Evolutionary conservation across 2,888 invertebrate genomes (phyloP), one percentile per base, ranked within the genome.

Genomic region (Yponomeuta plumbellus): DNA sequence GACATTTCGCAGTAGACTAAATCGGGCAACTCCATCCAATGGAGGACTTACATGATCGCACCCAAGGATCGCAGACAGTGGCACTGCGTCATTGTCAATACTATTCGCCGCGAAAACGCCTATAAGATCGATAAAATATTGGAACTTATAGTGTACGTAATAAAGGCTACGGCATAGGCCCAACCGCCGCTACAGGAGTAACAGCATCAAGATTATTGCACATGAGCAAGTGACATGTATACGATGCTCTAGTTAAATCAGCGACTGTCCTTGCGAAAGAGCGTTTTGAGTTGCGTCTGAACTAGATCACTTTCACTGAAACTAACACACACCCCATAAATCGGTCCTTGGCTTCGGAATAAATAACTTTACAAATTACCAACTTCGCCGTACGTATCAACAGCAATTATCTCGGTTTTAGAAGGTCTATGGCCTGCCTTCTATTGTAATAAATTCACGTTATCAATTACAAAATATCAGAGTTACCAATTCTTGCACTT

Each of bases 161-260:
- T 34, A 34, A 34, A 6, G 8, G 34, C 34, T 34, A 26, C 26
- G 26, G 26, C 26, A 5, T 26, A 34, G 34, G 8, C 34, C 34
- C 34, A 34, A 34, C 3, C 8, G 57, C 8, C n/a, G 21, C 21
- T 8, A 21, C n/a, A 34, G 57, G 57, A n/a, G 11, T 34, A 65
- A 34, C 63, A 22, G n/a, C 20, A 22, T 44, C 63, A 21, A 40
- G 65, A 65, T 57, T 11, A 26, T 65, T 65, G 57, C 63, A 21
- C 17, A 65, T 23, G 20, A 56, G 58, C 66, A 56, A 40, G 63
- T 61, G 56, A 61, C 67, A 64, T 64, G 64, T 67, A 58, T 59
- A 67, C 62, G 59, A 65, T 61, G 67, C 52, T 65, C 67, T 65
- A 67, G 65, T 52, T 67, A 61, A 64, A 52, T 67, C 44, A 64